A percentile compares a stretch with the other conserved stretches of the same genome.
These are phyloP conservation scores for Campopleginae sp. DNA, from an alignment of 2,888 invertebrate species.

Conservation along the genomic window DNA sequence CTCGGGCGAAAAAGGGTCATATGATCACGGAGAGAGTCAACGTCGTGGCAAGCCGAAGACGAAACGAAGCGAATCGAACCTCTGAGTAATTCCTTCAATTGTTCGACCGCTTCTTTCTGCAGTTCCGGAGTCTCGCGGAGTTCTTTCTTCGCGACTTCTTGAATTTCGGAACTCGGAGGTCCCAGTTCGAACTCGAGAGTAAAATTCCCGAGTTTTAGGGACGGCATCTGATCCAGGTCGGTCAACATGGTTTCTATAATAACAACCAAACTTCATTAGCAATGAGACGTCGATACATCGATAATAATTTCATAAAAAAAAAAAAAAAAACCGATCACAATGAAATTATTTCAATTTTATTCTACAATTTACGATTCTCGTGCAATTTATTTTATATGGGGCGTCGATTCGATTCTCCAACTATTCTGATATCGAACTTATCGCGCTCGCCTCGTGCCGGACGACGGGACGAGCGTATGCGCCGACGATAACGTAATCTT, in stretches of 20 bases:
- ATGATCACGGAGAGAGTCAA: too few species aligned
- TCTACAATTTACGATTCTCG: background rate
- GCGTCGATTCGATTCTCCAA: background rate
- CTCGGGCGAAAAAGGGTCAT: too few species aligned
- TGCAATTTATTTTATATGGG: background rate
- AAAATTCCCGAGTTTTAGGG: constrained; percentile 88
- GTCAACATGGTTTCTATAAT: constrained; percentile 89
- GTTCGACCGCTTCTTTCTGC: constrained; percentile 86
- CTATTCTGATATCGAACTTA: constrained; percentile 41
- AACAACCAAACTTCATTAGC: constrained; percentile 3
- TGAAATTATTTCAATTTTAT: background rate
- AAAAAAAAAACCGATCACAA: too few species aligned
- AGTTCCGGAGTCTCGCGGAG: constrained; percentile 89
- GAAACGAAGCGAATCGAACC: constrained; percentile 83
- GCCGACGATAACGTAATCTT: constrained; percentile 41
- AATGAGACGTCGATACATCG: background rate
- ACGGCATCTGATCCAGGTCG: constrained; percentile 88
- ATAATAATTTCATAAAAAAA: background rate
- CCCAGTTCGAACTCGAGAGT: constrained; percentile 89
- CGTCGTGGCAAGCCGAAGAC: too few species aligned
- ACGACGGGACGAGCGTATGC: background rate
- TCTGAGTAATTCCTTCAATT: constrained; percentile 87
- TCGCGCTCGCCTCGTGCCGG: background rate
- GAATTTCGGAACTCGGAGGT: constrained; percentile 87
- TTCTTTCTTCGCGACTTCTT: constrained; percentile 89